Evolutionary conservation across 2,797 vertebrate genomes (phyloP).

Genomic region (Oceanodroma leucorhoa): DNA sequence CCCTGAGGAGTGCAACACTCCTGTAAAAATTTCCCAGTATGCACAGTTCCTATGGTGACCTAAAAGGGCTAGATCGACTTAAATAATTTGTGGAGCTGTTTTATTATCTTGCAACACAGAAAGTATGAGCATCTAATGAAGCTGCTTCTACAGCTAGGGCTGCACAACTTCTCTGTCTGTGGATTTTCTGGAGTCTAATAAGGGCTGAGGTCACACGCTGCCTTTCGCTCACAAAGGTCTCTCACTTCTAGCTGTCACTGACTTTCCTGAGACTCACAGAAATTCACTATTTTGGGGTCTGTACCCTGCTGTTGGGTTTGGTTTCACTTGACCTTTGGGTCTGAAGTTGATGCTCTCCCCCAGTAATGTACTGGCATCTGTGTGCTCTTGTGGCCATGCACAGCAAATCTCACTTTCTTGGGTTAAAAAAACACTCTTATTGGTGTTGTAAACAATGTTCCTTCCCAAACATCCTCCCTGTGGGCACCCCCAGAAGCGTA

Average conservation of each 20-base stretch:
- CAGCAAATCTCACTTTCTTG: not conserved
- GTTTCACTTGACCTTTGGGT: not conserved
- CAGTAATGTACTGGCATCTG: accelerated
- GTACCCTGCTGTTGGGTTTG: not conserved
- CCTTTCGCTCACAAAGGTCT: not conserved
- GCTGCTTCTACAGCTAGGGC: not conserved
- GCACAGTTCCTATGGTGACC: not conserved
- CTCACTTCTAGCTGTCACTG: not conserved
- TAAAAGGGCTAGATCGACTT: not conserved
- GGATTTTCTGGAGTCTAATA: not conserved
- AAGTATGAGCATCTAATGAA: not conserved
- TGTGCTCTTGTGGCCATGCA: not conserved
- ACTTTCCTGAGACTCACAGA: not conserved
- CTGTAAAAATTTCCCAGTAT: not conserved
- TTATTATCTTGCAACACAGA: not conserved
- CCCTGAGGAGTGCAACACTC: not conserved
- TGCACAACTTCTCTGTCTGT: not conserved
- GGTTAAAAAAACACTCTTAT: not conserved
- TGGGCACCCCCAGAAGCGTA: not conserved
- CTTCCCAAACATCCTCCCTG: not conserved
- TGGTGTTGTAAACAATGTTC: not conserved
- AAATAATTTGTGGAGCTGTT: not conserved
- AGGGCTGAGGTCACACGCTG: not conserved
- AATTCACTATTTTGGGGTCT: not conserved
- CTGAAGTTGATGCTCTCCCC: not conserved